Evolutionary conservation across 2,888 invertebrate genomes (phyloP).

Genomic region (Atherix ibis): DNA sequence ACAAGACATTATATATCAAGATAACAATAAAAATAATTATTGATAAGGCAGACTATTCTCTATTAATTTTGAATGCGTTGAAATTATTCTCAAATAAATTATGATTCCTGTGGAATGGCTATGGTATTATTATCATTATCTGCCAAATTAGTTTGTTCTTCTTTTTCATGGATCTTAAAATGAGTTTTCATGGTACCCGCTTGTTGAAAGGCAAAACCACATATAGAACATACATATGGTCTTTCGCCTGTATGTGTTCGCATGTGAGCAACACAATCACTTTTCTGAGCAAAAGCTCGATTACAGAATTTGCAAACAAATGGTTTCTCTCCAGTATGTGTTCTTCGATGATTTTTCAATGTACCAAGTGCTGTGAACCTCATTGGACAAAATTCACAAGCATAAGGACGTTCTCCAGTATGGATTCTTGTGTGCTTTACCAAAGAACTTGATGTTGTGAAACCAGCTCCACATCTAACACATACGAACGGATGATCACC

Average conservation of each 20-base stretch:
- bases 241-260: slow-evolving; percentile 37
- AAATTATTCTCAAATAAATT: no score
- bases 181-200: slow-evolving; percentile 37
- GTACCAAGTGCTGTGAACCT: slow-evolving; percentile 40
- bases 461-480: slow-evolving; percentile 37
- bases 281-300: slow-evolving; percentile 39
- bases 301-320: slow-evolving; percentile 39
- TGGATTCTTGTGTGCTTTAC: slow-evolving; percentile 42
- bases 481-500: slow-evolving; percentile 45
- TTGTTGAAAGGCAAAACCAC: slow-evolving; percentile 38
- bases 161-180: slow-evolving; percentile 30
- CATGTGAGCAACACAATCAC: slow-evolving; percentile 36
- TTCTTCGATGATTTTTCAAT: slow-evolving; percentile 39
- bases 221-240: slow-evolving; percentile 24
- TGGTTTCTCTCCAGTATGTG: slow-evolving; percentile 42
- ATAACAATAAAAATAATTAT: no score
- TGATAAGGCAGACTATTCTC: no score
- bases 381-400: slow-evolving; percentile 42
- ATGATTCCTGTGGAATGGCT: no score
- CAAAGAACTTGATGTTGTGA: slow-evolving; percentile 42
- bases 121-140: no score
- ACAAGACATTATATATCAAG: no score
- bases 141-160: no score
- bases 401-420: slow-evolving; percentile 42
- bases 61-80: no score